Base-by-base conservation (phyloP, 2,113 vertebrate genomes). In the Gadus chalcogrammus region DNA sequence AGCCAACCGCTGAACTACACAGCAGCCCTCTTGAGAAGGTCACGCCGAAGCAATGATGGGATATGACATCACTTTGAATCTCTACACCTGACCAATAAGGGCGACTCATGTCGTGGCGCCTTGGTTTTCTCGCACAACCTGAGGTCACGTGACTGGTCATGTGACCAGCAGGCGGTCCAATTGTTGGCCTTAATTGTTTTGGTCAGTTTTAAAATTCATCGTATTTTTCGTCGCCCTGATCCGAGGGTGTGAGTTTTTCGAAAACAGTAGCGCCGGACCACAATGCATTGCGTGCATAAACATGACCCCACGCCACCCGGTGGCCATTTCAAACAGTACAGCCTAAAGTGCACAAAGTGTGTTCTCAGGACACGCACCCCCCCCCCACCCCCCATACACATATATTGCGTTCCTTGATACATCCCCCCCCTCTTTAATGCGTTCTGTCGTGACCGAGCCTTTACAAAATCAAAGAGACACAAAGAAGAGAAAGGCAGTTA, bases 341-440 rank as follows among this genome's bases (percentile, higher is more conserved):
- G 90, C 88, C 90, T 90, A 88, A 91, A 91, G 91, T 91, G 90
- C 89, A 91, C 89, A 88, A 86, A 87, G 87, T 85, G 82, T 88
- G 84, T 88, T 84, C 68, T 77, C 67, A 64, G 69, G 24, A 72
- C 77, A 75, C 8, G 6, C 71, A 78, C 24, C 85, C 81, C 82
- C 82, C 77, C 84, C 80, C 67, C 79, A 62, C n/a, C 84, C 80
- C 67, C 79, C 67, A 70, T 15, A 31, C 68, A 67, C 64, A 61
- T 22, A 64, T 77, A 75, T n/a, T 67, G 76, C 76, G 67, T 68
- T 69, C 77, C 61, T 66, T 73, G 80, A 82, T 24, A 68, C 81
- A 79, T 77, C 56, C 75, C 77, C 68, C 56, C 79, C 75, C 74
- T 77, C 59, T 79, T 74, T 82, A 78, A 79, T 81, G 75, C 82